These are phyloP conservation scores for Hyperoplus immaculatus DNA, from an alignment of 2,797 vertebrate genomes.

Conservation along the genomic window DNA sequence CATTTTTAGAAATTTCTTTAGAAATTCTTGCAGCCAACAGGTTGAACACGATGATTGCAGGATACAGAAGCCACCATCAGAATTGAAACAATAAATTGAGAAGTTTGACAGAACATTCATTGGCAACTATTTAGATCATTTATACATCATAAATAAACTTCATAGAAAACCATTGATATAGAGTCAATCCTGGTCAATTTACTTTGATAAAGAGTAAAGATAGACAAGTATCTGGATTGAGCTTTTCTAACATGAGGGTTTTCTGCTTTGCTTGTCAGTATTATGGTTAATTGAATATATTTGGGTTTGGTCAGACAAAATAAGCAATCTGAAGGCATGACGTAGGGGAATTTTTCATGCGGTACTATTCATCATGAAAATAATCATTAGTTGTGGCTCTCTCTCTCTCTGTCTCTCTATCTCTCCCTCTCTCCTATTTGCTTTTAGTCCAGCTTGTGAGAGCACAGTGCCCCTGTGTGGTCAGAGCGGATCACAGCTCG, in stretches of 20 bases:
- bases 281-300: neutral
- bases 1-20: neutral
- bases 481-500: conserved; percentile 29
- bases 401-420: too few species aligned
- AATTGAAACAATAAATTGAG: neutral
- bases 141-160: neutral
- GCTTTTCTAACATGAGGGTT: neutral
- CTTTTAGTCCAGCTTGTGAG: conserved; percentile 4
- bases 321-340: neutral
- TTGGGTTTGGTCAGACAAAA: neutral
- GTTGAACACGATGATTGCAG: neutral
- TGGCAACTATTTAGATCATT: neutral
- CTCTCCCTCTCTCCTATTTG: too few species aligned
- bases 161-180: too few species aligned
- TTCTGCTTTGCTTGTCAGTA: neutral
- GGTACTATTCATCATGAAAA: neutral
- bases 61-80: neutral
- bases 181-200: too few species aligned
- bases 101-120: neutral
- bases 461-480: conserved; percentile 60
- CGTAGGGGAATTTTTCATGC: neutral
- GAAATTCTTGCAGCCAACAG: neutral
- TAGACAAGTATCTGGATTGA: neutral
- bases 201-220: too few species aligned
- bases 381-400: neutral